Evolutionary conservation across 2,888 invertebrate genomes (phyloP).

Genomic region (Piscicola geometra): DNA sequence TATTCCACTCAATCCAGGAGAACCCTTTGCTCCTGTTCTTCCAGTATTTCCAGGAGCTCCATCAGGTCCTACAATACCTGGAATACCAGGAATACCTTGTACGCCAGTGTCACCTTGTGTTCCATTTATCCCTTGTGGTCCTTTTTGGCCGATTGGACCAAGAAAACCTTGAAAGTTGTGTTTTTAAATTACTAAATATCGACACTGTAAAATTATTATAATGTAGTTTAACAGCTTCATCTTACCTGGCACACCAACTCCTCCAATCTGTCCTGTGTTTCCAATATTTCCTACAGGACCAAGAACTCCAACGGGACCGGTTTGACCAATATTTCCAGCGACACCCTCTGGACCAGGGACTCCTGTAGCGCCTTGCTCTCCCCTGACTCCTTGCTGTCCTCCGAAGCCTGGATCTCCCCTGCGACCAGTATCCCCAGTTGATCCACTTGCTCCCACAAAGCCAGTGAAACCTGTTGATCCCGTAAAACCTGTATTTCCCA

Average conservation of each 20-base stretch:
- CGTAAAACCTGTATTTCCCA: conserved; percentile 32
- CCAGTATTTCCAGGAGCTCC: conserved; percentile 22
- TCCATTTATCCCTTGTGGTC: conserved; percentile 21
- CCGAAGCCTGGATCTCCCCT: conserved; percentile 39
- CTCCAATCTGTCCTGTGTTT: conserved; percentile 34
- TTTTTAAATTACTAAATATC: no score
- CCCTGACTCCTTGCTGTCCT: conserved; percentile 38
- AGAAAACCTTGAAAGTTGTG: neutral
- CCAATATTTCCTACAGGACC: conserved; percentile 39
- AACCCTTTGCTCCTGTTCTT: neutral
- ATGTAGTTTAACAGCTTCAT: no score
- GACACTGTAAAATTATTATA: no score
- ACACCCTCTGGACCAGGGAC: conserved; percentile 27
- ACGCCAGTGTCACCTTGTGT: conserved; percentile 29
- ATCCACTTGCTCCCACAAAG: conserved; percentile 32
- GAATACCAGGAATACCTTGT: conserved; percentile 19
- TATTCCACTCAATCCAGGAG: neutral
- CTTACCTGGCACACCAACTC: conserved; percentile 33
- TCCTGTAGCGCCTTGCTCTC: conserved; percentile 34
- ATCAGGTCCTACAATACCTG: neutral
- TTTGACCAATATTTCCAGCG: neutral
- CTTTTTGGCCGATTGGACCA: conserved; percentile 26
- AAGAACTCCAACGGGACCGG: neutral
- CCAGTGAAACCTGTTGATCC: conserved; percentile 38
- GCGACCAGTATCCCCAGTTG: conserved; percentile 30